Percentiles rank a stretch among this genome's conserved stretches.
Conservation (phyloP, 2,888 invertebrate species). For the Girardia tigrina region DNA sequence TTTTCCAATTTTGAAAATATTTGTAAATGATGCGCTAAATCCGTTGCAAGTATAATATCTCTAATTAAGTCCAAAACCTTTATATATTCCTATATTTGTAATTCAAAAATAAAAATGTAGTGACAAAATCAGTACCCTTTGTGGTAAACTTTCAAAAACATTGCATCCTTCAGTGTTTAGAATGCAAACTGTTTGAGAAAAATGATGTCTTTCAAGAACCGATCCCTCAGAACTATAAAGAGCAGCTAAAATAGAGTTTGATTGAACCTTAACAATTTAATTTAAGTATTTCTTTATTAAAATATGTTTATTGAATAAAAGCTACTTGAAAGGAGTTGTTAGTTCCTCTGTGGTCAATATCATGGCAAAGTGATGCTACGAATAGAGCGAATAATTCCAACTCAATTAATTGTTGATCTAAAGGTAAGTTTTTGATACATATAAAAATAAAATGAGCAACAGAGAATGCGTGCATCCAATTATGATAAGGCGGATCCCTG, state of each 20-base stretch:
- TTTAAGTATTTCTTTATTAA: background rate
- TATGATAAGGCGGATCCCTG: conserved; percentile 68
- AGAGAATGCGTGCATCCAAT: conserved; percentile 71
- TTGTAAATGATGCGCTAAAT: conserved; percentile 63
- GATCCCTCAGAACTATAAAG: conserved; percentile 73
- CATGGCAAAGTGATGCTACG: conserved; percentile 66
- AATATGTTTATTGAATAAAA: background rate
- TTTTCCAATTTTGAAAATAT: conserved; percentile 53
- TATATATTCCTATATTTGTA: conserved; percentile 56
- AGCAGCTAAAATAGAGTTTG: conserved; percentile 59
- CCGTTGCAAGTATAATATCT: conserved; percentile 66
- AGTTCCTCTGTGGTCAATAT: conserved; percentile 73
- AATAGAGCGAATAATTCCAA: conserved; percentile 65
- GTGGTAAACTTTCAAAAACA: conserved; percentile 60
- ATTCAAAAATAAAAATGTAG: background rate
- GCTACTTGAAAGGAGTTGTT: conserved; percentile 64
- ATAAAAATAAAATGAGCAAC: conserved; percentile 70
- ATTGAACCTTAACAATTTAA: conserved; percentile 40
- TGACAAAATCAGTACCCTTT: background rate
- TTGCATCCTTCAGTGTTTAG: conserved; percentile 72
- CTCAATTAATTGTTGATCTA: conserved; percentile 45
- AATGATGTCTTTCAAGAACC: conserved; percentile 72
- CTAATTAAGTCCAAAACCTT: conserved; percentile 61
- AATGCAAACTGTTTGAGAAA: conserved; percentile 69
- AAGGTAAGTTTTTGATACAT: conserved; percentile 29